phyloP scores from a whole-genome alignment of 2,888 invertebrate species.

The Cataglyphis cursor region DNA sequence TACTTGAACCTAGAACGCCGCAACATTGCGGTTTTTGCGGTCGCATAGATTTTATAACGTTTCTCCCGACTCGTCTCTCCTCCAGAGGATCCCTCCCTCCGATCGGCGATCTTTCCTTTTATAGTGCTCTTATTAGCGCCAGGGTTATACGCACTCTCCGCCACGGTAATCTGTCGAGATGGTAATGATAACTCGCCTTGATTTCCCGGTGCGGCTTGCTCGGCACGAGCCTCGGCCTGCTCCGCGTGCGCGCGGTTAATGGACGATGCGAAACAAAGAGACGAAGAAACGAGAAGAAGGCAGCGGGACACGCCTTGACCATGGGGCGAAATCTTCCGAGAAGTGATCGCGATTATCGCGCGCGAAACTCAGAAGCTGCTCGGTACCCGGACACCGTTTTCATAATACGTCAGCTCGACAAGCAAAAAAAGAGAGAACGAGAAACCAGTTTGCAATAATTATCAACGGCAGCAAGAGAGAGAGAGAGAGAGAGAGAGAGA shows the following conservation, averaged over 20 bases:
- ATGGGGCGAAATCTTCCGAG: conserved; percentile 77
- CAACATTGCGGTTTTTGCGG: conserved; percentile 81
- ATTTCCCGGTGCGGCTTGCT: conserved; percentile 81
- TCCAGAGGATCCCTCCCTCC: background rate
- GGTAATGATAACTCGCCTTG: conserved; percentile 81
- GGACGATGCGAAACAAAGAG: conserved; percentile 71
- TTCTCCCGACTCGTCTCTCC: conserved; percentile 57
- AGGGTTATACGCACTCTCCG: conserved; percentile 62
- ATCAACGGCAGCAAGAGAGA: conserved; percentile 56
- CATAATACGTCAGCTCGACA: conserved; percentile 51
- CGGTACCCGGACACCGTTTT: conserved; percentile 59
- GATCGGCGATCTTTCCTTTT: conserved; percentile 43
- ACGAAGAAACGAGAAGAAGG: conserved; percentile 59
- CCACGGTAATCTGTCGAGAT: conserved; percentile 73
- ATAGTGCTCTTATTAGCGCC: conserved; percentile 77
- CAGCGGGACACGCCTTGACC: conserved; percentile 75
- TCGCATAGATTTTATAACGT: conserved; percentile 82
- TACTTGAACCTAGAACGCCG: conserved; percentile 78
- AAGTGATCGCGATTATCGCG: conserved; percentile 73
- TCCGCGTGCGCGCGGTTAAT: conserved; percentile 68
- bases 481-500: conserved; percentile 57
- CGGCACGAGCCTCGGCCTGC: conserved; percentile 78
- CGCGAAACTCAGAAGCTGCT: conserved; percentile 75
- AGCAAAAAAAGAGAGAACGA: conserved; percentile 1
- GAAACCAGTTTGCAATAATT: conserved; percentile 64